Base-by-base conservation (phyloP, 2,113 vertebrate genomes). In the Aldabrachelys gigantea region DNA sequence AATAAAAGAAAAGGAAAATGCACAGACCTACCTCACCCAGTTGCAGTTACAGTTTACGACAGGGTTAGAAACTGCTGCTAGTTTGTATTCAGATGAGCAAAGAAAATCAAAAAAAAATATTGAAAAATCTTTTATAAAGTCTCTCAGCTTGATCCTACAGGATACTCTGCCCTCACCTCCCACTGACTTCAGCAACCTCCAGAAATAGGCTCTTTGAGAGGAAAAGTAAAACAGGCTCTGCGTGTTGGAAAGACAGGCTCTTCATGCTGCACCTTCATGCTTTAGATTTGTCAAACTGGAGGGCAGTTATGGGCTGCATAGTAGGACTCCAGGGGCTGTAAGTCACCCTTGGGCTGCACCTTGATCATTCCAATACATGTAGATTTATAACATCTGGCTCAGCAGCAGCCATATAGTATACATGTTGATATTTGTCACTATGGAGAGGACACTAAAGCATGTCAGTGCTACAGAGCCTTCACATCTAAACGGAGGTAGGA, bases 1-100 rank as follows among this genome's bases (percentile, higher is more conserved):
- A 81, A 24, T 57, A 94, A 56, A 27, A 80, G 21, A 94, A 76
- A 95, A 88, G 41, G 25, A 56, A 89, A 91, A 82, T n/a, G 89
- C 0, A 2, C 29, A 87, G 85, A 86, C 38, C 54, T 17, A 2
- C 62, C 65, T 65, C 10, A 3, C 27, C 89, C 79, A 93, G 29
- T 86, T 85, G 50, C 72, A 79, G 89, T 44, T 76, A 76, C 22
- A 82, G 83, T 82, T 79, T 92, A 50, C 19, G 12, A 75, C 35
- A 95, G 17, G 41, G 82, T 89, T 78, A 86, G 3, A 84, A 96
- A 85, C 31, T 31, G 14, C 35, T 38, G 3, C 16, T 92, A 56
- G 82, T 76, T 75, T 57, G 84, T 93, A 94, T 90, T 11, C 24
- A 91, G 47, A 87, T 27, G 65, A 72, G 5, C 1, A 12, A 69